Evolutionary conservation across 1,140 invertebrate species (phyloP).

Genomic region (Eriocheir sinensis): DNA sequence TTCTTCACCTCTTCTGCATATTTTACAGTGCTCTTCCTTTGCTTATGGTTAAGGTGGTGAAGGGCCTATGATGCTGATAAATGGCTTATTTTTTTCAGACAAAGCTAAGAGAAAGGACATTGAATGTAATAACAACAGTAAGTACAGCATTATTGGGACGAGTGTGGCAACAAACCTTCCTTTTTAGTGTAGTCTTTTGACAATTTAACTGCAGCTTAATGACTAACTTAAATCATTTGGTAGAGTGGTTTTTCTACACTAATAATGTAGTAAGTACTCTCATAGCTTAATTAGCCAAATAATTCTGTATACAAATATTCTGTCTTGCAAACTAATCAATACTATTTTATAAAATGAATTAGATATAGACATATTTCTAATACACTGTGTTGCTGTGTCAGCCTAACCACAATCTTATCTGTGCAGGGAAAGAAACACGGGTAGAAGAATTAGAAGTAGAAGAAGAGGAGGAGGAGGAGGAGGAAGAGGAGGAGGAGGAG

Average conservation of each 20-base stretch:
- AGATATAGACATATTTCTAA: neutral
- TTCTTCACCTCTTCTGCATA: too few relatives aligned
- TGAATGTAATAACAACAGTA: constrained; percentile 74
- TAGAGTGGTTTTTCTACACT: too few relatives aligned
- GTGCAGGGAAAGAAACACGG: constrained; percentile 66
- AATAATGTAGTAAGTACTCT: too few relatives aligned
- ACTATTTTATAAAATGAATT: neutral
- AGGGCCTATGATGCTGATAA: neutral
- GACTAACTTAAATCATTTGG: too few relatives aligned
- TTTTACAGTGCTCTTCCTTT: too few relatives aligned
- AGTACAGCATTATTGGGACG: constrained; percentile 40
- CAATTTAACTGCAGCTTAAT: too few relatives aligned
- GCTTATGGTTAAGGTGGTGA: constrained; percentile 29
- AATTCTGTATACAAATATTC: too few relatives aligned
- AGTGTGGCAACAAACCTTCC: too few relatives aligned
- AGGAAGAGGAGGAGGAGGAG: constrained; percentile 81
- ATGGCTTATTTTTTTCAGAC: constrained; percentile 40
- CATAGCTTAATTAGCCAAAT: too few relatives aligned
- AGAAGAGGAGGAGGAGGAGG: constrained; percentile 77
- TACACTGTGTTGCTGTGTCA: neutral
- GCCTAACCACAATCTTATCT: neutral
- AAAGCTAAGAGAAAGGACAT: constrained; percentile 66
- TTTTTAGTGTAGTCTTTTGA: too few relatives aligned
- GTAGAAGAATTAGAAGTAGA: constrained; percentile 82
- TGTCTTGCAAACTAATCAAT: too few relatives aligned